Evolutionary conservation across 2,888 invertebrate species (phyloP).

Genomic region (Notodonta dromedarius): DNA sequence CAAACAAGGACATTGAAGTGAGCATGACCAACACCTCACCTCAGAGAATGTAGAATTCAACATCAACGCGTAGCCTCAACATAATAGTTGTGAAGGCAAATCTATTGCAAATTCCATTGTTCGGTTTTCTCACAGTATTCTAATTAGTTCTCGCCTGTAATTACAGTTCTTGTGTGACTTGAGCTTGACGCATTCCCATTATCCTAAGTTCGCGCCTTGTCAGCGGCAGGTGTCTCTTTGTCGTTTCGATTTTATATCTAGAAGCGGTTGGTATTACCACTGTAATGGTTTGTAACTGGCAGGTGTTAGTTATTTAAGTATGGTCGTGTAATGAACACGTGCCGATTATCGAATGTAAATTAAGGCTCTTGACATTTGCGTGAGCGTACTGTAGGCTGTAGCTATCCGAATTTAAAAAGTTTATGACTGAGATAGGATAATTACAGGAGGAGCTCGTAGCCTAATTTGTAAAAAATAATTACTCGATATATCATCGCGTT

Average conservation of each 20-base stretch:
- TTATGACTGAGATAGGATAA: too few species aligned
- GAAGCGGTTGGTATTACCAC: neutral
- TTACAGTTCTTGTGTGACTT: constrained; percentile 33
- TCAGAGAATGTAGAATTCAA: constrained; percentile 10
- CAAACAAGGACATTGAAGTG: too few species aligned
- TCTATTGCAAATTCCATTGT: constrained; percentile 38
- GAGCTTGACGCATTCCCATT: constrained; percentile 31
- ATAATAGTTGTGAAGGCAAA: constrained; percentile 46
- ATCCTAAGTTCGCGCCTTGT: constrained; percentile 24
- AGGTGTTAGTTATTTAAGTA: neutral
- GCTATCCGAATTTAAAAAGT: too few species aligned
- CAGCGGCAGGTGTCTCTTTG: constrained; percentile 17
- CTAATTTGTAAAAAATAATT: too few species aligned
- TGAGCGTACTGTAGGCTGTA: neutral
- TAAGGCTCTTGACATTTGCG: neutral
- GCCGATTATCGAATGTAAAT: neutral
- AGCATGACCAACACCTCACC: too few species aligned
- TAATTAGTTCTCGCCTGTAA: constrained; percentile 37
- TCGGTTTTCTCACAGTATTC: constrained; percentile 40
- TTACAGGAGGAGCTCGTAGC: too few species aligned
- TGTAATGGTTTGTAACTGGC: neutral
- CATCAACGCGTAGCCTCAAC: constrained; percentile 23
- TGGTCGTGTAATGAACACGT: neutral
- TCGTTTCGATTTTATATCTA: constrained; percentile 17
- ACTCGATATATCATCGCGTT: too few species aligned